Conservation (phyloP, 2,797 vertebrate genomes). For the Gila robusta region DNA sequence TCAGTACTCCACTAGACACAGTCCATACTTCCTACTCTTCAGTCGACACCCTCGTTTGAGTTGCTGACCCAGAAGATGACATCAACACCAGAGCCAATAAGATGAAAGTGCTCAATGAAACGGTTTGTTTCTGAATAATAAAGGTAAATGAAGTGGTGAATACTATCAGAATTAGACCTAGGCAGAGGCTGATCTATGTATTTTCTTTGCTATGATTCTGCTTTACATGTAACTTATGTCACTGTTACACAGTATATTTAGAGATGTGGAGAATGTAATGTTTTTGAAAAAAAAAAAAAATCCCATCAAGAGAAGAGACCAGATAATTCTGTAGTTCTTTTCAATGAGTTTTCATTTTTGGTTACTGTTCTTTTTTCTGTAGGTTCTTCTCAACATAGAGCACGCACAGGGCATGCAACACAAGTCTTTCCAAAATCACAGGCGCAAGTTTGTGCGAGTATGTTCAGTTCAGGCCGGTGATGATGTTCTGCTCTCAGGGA, state of each 20-base stretch:
- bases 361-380: no score
- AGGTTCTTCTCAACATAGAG: constrained; percentile 32
- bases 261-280: no score
- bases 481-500: constrained; percentile 20
- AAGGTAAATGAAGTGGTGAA: background rate
- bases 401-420: constrained; percentile 24
- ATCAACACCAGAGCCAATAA: constrained; percentile 25
- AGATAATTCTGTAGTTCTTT: no score
- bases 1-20: no score
- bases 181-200: background rate
- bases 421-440: background rate
- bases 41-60: background rate
- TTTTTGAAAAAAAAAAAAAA: no score
- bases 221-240: background rate
- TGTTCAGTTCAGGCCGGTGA: constrained; percentile 10
- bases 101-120: constrained; percentile 32
- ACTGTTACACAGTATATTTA: no score
- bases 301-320: no score
- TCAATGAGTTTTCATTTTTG: no score
- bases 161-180: background rate
- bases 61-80: background rate
- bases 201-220: background rate
- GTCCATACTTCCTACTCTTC: no score
- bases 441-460: background rate
- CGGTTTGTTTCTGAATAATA: constrained; percentile 1